Evolutionary conservation across 2,113 vertebrate species (phyloP).

Genomic region (human): GRCh38 chr7:104723501-104724000

Average conservation of each 20-base stretch:
- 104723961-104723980: neutral
- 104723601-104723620: too few relatives aligned
- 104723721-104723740: too few relatives aligned
- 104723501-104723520: too few relatives aligned
- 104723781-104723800: neutral
- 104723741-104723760: neutral
- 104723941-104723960: neutral
- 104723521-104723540: too few relatives aligned
- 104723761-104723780: neutral
- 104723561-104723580: too few relatives aligned
- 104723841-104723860: conserved; percentile 39
- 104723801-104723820: neutral
- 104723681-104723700: too few relatives aligned
- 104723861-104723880: conserved; percentile 2
- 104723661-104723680: too few relatives aligned
- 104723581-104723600: too few relatives aligned
- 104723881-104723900: conserved; percentile 22
- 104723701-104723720: too few relatives aligned
- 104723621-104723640: too few relatives aligned
- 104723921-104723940: conserved; percentile 47
- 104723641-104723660: too few relatives aligned
- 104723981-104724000: neutral
- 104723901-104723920: neutral
- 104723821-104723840: conserved; percentile 39
- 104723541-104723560: too few relatives aligned